Base-by-base conservation (phyloP, 2,888 invertebrate genomes). In the Apodemia duryi region DNA sequence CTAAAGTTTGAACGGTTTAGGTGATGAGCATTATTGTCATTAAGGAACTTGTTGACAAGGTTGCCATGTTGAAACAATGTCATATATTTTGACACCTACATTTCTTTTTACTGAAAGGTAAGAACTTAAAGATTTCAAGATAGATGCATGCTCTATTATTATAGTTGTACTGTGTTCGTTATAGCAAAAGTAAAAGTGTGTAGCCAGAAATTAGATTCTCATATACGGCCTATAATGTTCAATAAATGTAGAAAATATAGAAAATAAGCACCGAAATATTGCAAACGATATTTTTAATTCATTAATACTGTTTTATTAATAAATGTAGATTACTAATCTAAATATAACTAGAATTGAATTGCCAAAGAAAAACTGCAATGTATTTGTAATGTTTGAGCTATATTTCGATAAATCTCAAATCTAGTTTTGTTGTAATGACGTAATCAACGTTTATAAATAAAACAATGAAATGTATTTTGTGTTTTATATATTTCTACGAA, bases 91-190 rank as follows among this genome's bases (percentile, higher is more conserved):
- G n/a, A 49, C n/a, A 49, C 6, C n/a, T 49, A n/a, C 13, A 46
- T 46, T 46, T 46, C 3, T 13, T 38, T 46, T 35, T 64, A 49
- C 35, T 38, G 4, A 41, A 63, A 54, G 62, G 51, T 65, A 64
- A 65, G 68, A 64, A 69, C 67, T 52, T 68, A 63, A 67, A 61
- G 67, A 68, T 72, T 71, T 69, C 60, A 70, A 67, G 74, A 77
- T 87, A 88, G 83, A 78, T 86, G 86, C 86, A 86, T 88, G 88
- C 77, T 82, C 77, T 79, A 43, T 11, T 46, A 46, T 13, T 46
- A 74, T 86, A 87, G 86, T 74, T 72, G 79, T 82, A 81, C 75
- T 80, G 82, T 86, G 83, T 85, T 76, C 80, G 80, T 85, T 74
- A 83, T 86, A 86, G 84, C 77, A 78, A 78, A 78, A 71, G 76